Evolutionary conservation across 2,888 invertebrate genomes (phyloP).

Genomic region (Hydraecia micacea): DNA sequence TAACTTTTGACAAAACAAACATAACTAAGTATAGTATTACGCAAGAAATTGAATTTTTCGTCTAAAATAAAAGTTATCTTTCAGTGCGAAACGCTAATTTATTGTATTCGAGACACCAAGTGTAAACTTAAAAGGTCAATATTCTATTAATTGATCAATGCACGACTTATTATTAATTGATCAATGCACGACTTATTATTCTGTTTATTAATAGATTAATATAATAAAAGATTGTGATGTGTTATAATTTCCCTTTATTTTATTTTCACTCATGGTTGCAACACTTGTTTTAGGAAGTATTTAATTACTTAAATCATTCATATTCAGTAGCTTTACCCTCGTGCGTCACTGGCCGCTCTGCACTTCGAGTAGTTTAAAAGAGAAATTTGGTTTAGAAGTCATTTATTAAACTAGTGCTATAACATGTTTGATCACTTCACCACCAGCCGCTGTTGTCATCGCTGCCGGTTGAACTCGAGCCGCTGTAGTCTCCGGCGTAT

Average conservation of each 20-base stretch:
- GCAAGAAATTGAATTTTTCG: slow-evolving; percentile 6
- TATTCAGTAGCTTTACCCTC: background rate
- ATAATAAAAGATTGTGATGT: slow-evolving; percentile 1
- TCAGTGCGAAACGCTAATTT: background rate
- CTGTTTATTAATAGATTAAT: background rate
- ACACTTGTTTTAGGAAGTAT: slow-evolving; percentile 5
- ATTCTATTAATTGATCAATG: background rate
- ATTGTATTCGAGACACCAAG: background rate
- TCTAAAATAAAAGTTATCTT: background rate
- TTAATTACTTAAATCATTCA: background rate
- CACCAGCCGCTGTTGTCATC: slow-evolving; percentile 33
- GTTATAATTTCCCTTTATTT: slow-evolving; percentile 28
- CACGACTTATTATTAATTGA: background rate
- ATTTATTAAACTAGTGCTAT: background rate
- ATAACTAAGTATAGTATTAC: background rate
- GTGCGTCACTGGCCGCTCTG: background rate
- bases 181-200: background rate
- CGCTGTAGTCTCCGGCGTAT: slow-evolving; percentile 16
- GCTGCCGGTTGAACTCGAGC: background rate
- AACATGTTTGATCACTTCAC: slow-evolving; percentile 27
- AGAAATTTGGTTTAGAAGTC: slow-evolving; percentile 9
- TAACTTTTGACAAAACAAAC: slow-evolving; percentile 17
- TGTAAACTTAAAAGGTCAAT: background rate
- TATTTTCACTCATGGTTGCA: background rate
- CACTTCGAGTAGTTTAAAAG: background rate